Conservation (phyloP, 2,797 vertebrate genomes). For the Cyprinella venusta region DNA sequence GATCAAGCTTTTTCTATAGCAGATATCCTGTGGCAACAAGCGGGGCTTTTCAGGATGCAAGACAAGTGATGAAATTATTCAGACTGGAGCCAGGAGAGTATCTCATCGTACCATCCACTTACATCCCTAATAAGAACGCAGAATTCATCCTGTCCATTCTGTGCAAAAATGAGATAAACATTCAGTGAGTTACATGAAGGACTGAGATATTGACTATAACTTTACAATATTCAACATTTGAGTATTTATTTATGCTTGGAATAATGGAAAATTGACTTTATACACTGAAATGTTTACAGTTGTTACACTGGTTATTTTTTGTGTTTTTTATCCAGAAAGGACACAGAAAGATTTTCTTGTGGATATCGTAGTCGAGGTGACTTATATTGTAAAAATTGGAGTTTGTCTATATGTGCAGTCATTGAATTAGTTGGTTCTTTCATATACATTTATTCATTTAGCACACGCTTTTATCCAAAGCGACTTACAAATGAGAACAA, state of each 20-base stretch:
- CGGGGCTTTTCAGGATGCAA: neutral
- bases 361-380: no score
- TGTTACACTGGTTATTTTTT: neutral
- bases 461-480: no score
- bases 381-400: no score
- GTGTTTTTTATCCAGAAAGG: slow-evolving; percentile 8
- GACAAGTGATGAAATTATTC: slow-evolving; percentile 57
- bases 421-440: no score
- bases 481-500: no score
- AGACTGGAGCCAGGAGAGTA: slow-evolving; percentile 68
- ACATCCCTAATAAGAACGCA: slow-evolving; percentile 23
- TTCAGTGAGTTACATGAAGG: slow-evolving; percentile 54
- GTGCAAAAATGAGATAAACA: slow-evolving; percentile 61
- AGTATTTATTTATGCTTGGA: neutral
- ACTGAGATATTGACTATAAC: neutral
- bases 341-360: slow-evolving; percentile 39
- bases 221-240: neutral
- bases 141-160: slow-evolving; percentile 65
- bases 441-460: no score
- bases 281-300: neutral
- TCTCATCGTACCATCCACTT: slow-evolving; percentile 64
- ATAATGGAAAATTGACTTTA: neutral
- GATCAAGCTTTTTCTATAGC: slow-evolving; percentile 46
- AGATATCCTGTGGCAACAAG: slow-evolving; percentile 11
- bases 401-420: no score